Conservation (phyloP, 2,888 invertebrate species). For the Melanchra persicariae region DNA sequence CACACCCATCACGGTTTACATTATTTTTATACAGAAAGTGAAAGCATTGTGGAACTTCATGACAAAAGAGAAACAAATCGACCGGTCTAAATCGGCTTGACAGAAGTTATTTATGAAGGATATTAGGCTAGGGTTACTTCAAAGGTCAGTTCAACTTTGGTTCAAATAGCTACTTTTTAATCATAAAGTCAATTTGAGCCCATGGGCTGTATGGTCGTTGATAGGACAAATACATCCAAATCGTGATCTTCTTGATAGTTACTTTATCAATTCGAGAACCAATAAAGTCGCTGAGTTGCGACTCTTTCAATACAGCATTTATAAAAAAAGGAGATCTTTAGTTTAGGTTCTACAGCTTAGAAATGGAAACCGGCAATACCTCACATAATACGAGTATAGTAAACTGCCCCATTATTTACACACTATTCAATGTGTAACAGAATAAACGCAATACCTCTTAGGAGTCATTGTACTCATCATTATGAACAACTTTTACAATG, state of each 20-base stretch:
- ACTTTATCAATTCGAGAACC: too few species aligned
- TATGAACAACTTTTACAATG: too few species aligned
- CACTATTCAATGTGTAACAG: too few species aligned
- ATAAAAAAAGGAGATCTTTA: background rate
- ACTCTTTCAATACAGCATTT: background rate
- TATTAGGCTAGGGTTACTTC: background rate
- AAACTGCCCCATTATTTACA: too few species aligned
- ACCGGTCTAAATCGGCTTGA: conserved; percentile 2
- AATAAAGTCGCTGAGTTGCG: background rate
- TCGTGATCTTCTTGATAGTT: too few species aligned
- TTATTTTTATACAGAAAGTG: conserved; percentile 2
- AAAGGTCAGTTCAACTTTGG: too few species aligned
- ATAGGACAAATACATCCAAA: too few species aligned
- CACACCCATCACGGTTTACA: conserved; percentile 4
- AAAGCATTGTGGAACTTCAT: conserved; percentile 7
- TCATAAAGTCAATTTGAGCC: too few species aligned
- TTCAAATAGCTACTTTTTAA: background rate
- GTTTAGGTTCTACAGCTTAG: background rate
- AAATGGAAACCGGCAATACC: background rate
- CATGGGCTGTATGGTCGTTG: too few species aligned
- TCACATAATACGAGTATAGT: background rate
- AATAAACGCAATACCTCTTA: too few species aligned
- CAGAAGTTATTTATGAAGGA: conserved; percentile 1
- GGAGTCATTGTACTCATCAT: too few species aligned
- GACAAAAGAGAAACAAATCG: conserved; percentile 15